phyloP scores from a whole-genome alignment of 1,140 invertebrate genomes.

The Aphidius ervi region DNA sequence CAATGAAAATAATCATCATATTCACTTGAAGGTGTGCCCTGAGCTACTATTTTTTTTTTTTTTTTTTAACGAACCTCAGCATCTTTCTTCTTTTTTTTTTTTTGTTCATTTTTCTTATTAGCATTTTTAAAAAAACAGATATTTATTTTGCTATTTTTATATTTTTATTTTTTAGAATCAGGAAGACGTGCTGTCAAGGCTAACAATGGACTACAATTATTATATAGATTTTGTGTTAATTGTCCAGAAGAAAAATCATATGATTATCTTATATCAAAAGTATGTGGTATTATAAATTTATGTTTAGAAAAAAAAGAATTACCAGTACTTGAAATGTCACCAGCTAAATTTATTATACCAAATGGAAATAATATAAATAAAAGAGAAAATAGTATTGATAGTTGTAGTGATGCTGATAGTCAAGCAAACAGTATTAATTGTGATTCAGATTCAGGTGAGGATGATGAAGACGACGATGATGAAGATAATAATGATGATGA shows the following conservation, averaged over 20 bases:
- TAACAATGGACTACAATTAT: slow-evolving; percentile 58
- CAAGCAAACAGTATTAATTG: slow-evolving; percentile 40
- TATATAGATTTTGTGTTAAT: slow-evolving; percentile 61
- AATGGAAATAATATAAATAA: slow-evolving; percentile 3
- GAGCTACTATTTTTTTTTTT: neutral
- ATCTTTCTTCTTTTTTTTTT: neutral
- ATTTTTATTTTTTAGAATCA: slow-evolving; percentile 48
- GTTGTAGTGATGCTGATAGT: slow-evolving; percentile 44
- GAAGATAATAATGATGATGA: slow-evolving; percentile 23
- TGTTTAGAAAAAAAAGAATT: slow-evolving; percentile 62
- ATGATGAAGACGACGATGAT: slow-evolving; percentile 29
- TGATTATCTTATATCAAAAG: slow-evolving; percentile 59
- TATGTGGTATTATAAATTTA: slow-evolving; percentile 62
- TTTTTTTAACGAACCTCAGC: neutral
- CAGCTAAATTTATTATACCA: slow-evolving; percentile 37
- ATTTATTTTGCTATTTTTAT: neutral
- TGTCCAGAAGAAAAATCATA: slow-evolving; percentile 65
- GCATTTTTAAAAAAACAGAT: neutral
- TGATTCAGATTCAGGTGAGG: slow-evolving; percentile 37
- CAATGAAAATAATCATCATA: neutral
- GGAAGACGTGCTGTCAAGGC: slow-evolving; percentile 59
- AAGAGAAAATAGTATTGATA: slow-evolving; percentile 41
- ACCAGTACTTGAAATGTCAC: slow-evolving; percentile 57
- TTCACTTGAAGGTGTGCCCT: neutral
- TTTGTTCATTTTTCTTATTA: neutral